Evolutionary conservation across 1,140 invertebrate genomes (phyloP), one percentile per base, ranked within the genome.

Genomic region (Drosophila kohkoa): DNA sequence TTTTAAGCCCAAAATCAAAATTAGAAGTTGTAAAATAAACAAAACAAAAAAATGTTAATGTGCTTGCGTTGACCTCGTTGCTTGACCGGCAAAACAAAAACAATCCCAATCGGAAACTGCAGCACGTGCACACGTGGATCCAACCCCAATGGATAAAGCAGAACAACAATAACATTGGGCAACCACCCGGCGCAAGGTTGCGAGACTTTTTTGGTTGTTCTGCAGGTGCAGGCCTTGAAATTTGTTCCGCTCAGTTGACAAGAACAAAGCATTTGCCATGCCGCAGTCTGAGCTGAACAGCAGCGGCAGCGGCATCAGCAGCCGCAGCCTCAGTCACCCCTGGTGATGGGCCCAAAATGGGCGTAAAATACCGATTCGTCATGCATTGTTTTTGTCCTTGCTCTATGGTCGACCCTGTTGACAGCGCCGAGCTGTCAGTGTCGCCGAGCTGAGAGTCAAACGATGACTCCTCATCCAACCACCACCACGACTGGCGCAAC

Each of bases 281-380:
- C 70, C 46, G 20, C 46, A 62, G 30, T 15, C 46, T 8, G 41
- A 28, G 41, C 28, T 10, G 38, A 41, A n/a, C 66, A 72, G 6
- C 20, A 32, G 30, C 30, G 1, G 30, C 65, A 71, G 6, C 20
- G 7, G 30, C 30, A 1, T 5, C 65, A 71, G 65, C 83, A 82
- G 62, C 70, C 15, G 1, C 25, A 55, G 48, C 57, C 70, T 41
- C 75, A 80, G 48, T 59, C 79, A 73, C 58, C 65, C 43, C 54
- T 38, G 30, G 32, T 28, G 32, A 64, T 8, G 30, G 66, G 13
- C 54, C 58, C 32, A 63, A 82, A 86, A 92, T 80, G 77, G 75
- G 90, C 90, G 82, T 86, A 92, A 92, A 91, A 92, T 91, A 63
- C 69, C 75, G 71, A 90, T 92, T 92, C 88, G 90, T 81, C 80